Evolutionary conservation across 2,113 vertebrate genomes (phyloP), one percentile per base, ranked within the genome.

Genomic region (Gnathonemus echidnorhynchus): DNA sequence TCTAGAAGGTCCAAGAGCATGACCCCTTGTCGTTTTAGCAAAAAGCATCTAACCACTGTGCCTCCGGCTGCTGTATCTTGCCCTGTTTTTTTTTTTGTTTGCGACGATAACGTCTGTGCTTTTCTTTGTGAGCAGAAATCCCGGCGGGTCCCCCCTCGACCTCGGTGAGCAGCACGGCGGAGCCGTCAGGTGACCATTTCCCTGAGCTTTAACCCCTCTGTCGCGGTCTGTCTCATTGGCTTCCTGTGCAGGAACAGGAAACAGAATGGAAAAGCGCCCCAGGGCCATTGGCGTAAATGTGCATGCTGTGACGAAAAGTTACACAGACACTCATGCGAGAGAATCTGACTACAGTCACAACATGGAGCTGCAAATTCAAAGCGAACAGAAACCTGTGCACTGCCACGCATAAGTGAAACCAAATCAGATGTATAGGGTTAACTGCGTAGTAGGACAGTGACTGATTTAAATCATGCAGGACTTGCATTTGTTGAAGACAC

Each of bases 61-160:
- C 31, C 11, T 35, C 70, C 4, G 1, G 13, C 35, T 39, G 70
- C n/a, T 39, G 70, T 6, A 39, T 42, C 35, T 42, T 80, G 74
- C 5, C 35, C 35, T 80, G 31, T 80, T 39, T 27, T 1, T 52
- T 56, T 21, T 42, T 56, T 31, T 3, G n/a, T 3, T 19, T 80
- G 74, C 17, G 74, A 21, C 15, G 13, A 19, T 80, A 39, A 80
- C 3, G 5, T 80, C 74, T 80, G 5, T 80, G 35, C 35, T 93
- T 91, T 39, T 74, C 85, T 93, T 92, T 91, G 62, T 89, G 70
- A 89, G 93, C 93, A 99, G 98, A 99, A 95, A 99, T 99, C 92
- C 98, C 98, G 0, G 95, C 97, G 0, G 96, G 96, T 0, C 97
- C 97, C 0, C 97, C 97, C 0, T 97, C 98, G 58, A 98, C 98